A percentile compares a stretch with the other conserved stretches of the same genome.
These are phyloP conservation scores for Onychomys arenicola DNA, from an alignment of 2,797 vertebrate species.

Conservation along the genomic window DNA sequence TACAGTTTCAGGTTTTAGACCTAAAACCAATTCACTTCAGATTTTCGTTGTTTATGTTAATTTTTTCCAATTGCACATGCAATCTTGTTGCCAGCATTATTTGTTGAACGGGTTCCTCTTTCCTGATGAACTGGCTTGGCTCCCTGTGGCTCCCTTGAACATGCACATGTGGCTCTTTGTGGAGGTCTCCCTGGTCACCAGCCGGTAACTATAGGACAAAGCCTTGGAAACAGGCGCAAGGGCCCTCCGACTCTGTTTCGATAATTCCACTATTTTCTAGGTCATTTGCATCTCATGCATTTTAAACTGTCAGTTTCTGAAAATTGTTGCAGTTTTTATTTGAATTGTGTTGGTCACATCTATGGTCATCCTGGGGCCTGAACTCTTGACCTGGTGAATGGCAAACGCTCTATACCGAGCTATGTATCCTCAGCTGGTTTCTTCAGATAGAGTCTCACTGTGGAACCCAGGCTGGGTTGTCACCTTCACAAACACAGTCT, in stretches of 20 bases:
- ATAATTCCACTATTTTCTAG: neutral
- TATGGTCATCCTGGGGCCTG: no score
- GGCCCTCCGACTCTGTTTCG: neutral
- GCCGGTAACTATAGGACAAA: neutral
- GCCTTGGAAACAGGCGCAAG: neutral
- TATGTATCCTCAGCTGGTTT: neutral
- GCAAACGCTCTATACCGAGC: neutral
- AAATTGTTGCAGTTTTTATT: neutral
- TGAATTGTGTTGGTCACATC: neutral
- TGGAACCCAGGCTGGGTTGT: neutral
- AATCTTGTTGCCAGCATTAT: neutral
- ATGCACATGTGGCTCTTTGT: neutral
- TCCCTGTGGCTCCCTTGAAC: neutral
- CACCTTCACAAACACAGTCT: neutral
- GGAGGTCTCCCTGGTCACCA: neutral
- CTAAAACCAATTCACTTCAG: constrained; percentile 19
- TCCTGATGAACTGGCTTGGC: neutral
- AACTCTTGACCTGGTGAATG: neutral
- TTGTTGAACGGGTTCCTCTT: neutral
- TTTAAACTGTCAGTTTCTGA: neutral
- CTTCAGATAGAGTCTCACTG: neutral
- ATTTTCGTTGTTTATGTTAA: constrained; percentile 10
- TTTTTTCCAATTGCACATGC: neutral
- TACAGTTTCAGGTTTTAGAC: neutral
- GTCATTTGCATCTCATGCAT: neutral